A percentile compares a stretch with the other conserved stretches of the same genome.
These are phyloP conservation scores for Choloepus didactylus DNA, from an alignment of 2,797 vertebrate species.

Conservation along the genomic window DNA sequence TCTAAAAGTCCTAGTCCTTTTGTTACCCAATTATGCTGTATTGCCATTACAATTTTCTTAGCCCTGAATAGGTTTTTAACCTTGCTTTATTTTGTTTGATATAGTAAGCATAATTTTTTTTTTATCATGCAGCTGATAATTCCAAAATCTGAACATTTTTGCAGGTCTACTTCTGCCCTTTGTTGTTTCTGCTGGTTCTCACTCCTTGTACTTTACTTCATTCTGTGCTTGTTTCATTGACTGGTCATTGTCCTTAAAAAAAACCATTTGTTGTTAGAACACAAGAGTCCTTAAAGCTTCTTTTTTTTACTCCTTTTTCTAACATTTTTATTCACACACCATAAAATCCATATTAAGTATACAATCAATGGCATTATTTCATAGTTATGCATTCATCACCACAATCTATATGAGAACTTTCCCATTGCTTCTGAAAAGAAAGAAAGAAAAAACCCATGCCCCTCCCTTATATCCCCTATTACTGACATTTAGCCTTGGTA, in stretches of 20 bases:
- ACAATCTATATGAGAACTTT: no score
- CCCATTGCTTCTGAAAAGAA: no score
- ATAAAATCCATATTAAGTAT: no score
- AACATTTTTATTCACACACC: no score
- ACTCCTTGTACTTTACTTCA: neutral
- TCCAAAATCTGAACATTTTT: neutral
- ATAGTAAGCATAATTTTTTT: neutral
- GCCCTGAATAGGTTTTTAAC: neutral
- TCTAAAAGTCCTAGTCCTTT: neutral
- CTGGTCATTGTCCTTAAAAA: neutral
- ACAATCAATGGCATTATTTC: no score
- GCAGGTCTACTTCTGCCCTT: neutral
- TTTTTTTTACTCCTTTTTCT: neutral
- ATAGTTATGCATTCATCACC: no score
- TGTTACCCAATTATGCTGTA: neutral
- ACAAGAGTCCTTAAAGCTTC: neutral
- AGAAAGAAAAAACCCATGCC: no score
- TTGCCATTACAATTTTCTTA: neutral
- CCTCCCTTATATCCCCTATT: no score
- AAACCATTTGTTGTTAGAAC: neutral
- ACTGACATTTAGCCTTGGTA: no score
- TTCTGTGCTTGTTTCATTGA: neutral
- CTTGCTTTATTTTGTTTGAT: neutral
- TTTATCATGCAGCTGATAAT: neutral
- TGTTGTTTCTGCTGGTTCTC: neutral